These are phyloP conservation scores for Carollia perspicillata DNA, from an alignment of 2,113 vertebrate species.

Conservation along the genomic window DNA sequence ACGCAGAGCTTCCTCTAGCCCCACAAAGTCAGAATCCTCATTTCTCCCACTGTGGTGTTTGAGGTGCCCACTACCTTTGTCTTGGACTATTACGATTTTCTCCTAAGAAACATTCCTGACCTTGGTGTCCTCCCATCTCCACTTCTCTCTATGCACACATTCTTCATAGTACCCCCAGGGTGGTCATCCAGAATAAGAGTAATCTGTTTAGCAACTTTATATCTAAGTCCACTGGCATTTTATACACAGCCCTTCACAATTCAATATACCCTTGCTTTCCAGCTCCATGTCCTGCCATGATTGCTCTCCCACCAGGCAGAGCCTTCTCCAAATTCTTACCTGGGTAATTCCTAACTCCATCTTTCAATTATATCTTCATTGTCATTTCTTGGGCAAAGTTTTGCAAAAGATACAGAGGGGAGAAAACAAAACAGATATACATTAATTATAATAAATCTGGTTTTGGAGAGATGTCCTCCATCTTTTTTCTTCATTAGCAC, in stretches of 20 bases:
- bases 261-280: background rate
- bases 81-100: background rate
- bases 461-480: background rate
- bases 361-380: background rate
- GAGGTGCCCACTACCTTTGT: background rate
- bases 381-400: background rate
- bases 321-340: background rate
- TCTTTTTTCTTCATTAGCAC: background rate
- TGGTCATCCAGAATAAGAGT: background rate
- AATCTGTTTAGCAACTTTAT: background rate
- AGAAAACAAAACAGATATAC: background rate
- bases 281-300: background rate
- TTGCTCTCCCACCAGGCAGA: background rate
- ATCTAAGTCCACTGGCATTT: background rate
- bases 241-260: background rate
- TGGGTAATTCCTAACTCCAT: background rate
- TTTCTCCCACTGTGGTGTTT: background rate
- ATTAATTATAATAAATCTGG: background rate
- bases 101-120: background rate
- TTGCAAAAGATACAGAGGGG: background rate
- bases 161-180: background rate
- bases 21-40: background rate
- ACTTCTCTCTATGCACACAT: background rate
- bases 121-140: background rate
- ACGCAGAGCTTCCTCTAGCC: background rate